Base-by-base conservation (phyloP, 2,113 vertebrate genomes). In the Channa maculata region DNA sequence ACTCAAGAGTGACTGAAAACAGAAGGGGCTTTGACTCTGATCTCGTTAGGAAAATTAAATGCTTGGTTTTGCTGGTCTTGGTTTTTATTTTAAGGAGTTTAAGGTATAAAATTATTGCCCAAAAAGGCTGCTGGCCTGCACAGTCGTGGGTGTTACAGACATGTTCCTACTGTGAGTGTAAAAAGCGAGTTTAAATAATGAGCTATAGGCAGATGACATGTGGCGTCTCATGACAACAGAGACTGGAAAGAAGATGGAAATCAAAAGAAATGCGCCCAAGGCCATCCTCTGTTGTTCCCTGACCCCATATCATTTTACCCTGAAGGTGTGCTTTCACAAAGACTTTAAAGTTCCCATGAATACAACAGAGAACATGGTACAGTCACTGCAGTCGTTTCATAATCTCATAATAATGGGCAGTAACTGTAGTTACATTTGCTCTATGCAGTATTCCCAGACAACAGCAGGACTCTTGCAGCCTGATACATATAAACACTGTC, bases 41-140 rank as follows among this genome's bases (percentile, higher is more conserved):
- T 74, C 67, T 82, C 49, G 59, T 90, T 83, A 74, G 65, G n/a
- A 62, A 71, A 88, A 88, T 84, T 0, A 82, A 84, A 88, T 54
- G 63, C 33, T 24, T 34, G 14, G 34, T 24, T 24, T 24, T 24
- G 24, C 24, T 24, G 24, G 24, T 24, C 24, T 24, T 24, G 24
- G 1, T 24, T 1, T 24, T 24, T 24, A 24, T 24, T 24, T 24
- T 24, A 24, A 24, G 24, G 24, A 24, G 24, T 24, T 24, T 24
- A 24, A 24, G 24, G 24, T 24, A 24, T 24, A 24, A 52, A 52
- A 55, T 54, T 0, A 48, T 41, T 14, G n/a, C 14, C 24, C 8
- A 7, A 3, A 0, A 8, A 71, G 44, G 9, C 52, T 37, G 5
- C 34, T 8, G 7, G 49, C 6, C 0, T 57, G 53, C 15, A 5